Conservation (phyloP, 2,113 vertebrate genomes). For the Rhadina sibilatrix region DNA sequence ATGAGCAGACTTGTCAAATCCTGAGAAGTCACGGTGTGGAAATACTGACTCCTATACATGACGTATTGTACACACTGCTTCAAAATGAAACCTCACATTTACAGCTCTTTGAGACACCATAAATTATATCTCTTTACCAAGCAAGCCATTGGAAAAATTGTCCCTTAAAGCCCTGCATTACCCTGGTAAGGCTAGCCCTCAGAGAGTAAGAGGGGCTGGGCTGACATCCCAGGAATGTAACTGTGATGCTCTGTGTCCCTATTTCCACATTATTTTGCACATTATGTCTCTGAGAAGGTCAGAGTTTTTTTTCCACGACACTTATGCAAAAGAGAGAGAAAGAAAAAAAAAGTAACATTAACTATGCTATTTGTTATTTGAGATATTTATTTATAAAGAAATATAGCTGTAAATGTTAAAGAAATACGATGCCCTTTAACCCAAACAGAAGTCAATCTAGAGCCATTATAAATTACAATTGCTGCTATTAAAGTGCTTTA, state of each 20-base stretch:
- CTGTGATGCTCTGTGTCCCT: conserved; percentile 76
- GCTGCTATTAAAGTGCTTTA: conserved; percentile 86
- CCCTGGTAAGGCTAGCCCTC: conserved; percentile 53
- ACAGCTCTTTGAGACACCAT: conserved; percentile 51
- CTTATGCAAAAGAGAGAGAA: conserved; percentile 77
- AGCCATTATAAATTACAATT: conserved; percentile 78
- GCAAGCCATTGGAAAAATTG: conserved; percentile 59
- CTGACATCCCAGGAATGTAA: conserved; percentile 69
- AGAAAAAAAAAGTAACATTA: conserved; percentile 56
- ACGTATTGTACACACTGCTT: conserved; percentile 59
- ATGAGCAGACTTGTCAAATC: conserved; percentile 64
- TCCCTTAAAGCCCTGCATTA: conserved; percentile 40
- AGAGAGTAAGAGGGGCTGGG: conserved; percentile 38
- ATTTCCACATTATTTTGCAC: conserved; percentile 78
- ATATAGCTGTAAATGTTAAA: conserved; percentile 79
- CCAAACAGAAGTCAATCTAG: conserved; percentile 73
- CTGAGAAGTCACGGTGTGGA: conserved; percentile 43
- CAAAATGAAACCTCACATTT: conserved; percentile 49
- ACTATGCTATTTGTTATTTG: conserved; percentile 76
- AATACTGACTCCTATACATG: conserved; percentile 52
- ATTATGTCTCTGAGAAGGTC: conserved; percentile 73
- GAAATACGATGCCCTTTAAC: conserved; percentile 71
- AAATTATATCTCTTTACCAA: conserved; percentile 41
- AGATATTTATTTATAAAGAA: conserved; percentile 81
- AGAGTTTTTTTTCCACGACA: conserved; percentile 74